Conservation (phyloP, 2,888 invertebrate genomes). For the Flexamia atlantica region DNA sequence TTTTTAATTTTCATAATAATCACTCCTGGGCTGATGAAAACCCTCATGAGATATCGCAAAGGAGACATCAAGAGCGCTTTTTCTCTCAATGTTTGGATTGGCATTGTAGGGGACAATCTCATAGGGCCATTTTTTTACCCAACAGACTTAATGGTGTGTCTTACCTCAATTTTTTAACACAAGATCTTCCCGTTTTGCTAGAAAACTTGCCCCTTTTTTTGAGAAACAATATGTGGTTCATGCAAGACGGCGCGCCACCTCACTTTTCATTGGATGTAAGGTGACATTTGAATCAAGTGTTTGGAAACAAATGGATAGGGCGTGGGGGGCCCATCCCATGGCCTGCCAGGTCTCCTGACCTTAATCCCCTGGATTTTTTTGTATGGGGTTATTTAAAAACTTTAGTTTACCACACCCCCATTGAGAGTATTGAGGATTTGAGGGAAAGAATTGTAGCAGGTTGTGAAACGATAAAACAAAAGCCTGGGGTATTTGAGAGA, state of each 20-base stretch:
- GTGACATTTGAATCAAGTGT: conserved; percentile 67
- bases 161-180: conserved; percentile 51
- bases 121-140: conserved; percentile 46
- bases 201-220: conserved; percentile 47
- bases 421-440: conserved; percentile 67
- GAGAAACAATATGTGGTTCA: conserved; percentile 26
- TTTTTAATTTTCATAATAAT: conserved; percentile 47
- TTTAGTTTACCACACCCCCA: conserved; percentile 67
- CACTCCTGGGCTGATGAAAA: conserved; percentile 41
- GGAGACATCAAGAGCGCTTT: conserved; percentile 51
- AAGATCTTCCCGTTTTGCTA: conserved; percentile 57
- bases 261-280: conserved; percentile 68
- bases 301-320: conserved; percentile 69
- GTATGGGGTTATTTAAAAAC: conserved; percentile 64
- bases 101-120: conserved; percentile 56
- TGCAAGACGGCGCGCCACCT: conserved; percentile 72
- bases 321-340: conserved; percentile 68
- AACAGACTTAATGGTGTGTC: conserved; percentile 56
- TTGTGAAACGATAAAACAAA: conserved; percentile 65
- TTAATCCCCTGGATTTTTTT: conserved; percentile 67
- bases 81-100: conserved; percentile 49
- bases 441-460: conserved; percentile 66
- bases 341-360: conserved; percentile 69
- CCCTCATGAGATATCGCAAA: conserved; percentile 55
- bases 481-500: conserved; percentile 61